Base-by-base conservation (phyloP, 37 sponge, comb jelly and placozoan species). In the Chondrilla cf. caribensis region DNA sequence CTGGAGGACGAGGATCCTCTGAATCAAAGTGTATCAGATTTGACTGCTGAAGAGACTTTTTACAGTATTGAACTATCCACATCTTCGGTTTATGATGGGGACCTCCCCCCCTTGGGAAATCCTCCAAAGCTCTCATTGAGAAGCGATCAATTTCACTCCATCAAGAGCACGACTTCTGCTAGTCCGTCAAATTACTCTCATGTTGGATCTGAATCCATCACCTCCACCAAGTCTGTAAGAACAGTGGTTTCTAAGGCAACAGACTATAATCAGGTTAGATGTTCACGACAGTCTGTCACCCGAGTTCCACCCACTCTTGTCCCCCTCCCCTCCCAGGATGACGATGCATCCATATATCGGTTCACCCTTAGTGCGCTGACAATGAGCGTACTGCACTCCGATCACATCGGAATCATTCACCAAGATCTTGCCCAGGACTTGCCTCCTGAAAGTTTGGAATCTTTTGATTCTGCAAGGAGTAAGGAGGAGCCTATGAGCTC, bases 1-100 rank as follows among this genome's bases (percentile, higher is more conserved):
- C 71, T 70, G 71, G 71, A 70, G 35, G 71, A 70, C 7, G 39
- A 70, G 6, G 40, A 37, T 70, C 71, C 71, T 8, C 35, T 70
- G 21, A 32, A 70, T 9, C 71, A 70, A 19, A 70, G 71, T 38
- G 38, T 70, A 9, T 37, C 71, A 70, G 71, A 70, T 26, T 26
- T 60, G 29, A 26, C 64, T 26, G 29, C 28, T 37, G 71, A 70
- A 37, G 71, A 70, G 38, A 32, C 37, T 15, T 70, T 70, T 38
- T 70, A 70, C 71, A 70, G 71, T 18, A 70, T 70, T 37, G 40
- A 70, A 15, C 37, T 70, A 35, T 19, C 64, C 15, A 26, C 64
- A 60, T 60, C 64, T 28, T 26, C 24, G 28, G 29, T 28, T 15
- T 26, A 28, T 15, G 64, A 26, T 28, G 64, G 64, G 24, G 64